Evolutionary conservation across 1,140 invertebrate genomes (phyloP).

Genomic region (Leptinotarsa defecta): DNA sequence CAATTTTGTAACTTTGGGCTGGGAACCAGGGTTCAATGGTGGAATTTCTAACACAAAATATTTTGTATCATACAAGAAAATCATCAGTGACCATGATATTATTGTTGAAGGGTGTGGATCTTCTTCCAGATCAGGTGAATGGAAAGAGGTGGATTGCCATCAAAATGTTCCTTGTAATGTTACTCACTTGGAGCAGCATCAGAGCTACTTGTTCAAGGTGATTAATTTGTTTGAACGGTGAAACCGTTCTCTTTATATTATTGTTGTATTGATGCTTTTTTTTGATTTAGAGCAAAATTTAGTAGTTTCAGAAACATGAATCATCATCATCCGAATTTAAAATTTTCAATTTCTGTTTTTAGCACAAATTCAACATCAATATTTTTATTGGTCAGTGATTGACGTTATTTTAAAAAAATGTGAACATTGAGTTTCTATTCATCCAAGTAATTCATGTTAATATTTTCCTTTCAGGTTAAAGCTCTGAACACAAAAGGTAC

Average conservation of each 20-base stretch:
- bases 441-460: neutral
- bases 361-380: no score
- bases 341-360: neutral
- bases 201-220: slow-evolving; percentile 79
- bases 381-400: no score
- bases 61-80: slow-evolving; percentile 75
- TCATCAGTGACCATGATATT: slow-evolving; percentile 64
- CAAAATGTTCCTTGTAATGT: slow-evolving; percentile 86
- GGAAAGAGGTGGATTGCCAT: slow-evolving; percentile 83
- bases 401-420: neutral
- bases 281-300: no score
- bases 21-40: slow-evolving; percentile 89
- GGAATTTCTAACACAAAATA: slow-evolving; percentile 84
- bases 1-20: slow-evolving; percentile 76
- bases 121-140: slow-evolving; percentile 65
- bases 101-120: slow-evolving; percentile 66
- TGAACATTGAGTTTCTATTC: neutral
- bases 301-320: neutral
- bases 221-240: neutral
- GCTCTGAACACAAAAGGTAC: slow-evolving; percentile 83
- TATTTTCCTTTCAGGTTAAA: slow-evolving; percentile 66
- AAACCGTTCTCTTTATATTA: no score
- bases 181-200: slow-evolving; percentile 79
- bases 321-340: neutral
- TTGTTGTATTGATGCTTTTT: no score